These are phyloP conservation scores for Syrista parreyssii DNA, from an alignment of 2,888 invertebrate genomes.

Conservation along the genomic window DNA sequence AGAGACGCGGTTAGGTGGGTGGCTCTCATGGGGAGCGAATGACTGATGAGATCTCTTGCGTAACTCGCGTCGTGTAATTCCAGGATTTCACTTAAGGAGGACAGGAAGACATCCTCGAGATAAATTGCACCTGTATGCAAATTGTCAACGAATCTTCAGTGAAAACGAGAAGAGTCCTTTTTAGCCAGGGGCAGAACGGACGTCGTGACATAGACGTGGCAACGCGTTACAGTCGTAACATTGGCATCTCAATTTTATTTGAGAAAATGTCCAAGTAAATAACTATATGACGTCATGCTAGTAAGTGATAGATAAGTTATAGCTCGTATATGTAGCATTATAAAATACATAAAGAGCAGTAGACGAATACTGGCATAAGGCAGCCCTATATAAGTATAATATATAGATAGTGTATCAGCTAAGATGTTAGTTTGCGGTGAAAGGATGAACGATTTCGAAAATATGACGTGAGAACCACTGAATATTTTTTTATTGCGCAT, in stretches of 20 bases:
- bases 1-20: slow-evolving; percentile 14
- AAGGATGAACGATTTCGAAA: no score
- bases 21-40: slow-evolving; percentile 43
- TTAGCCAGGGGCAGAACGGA: neutral
- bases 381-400: neutral
- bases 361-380: neutral
- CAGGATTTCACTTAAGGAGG: slow-evolving; percentile 43
- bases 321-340: neutral
- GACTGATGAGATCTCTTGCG: slow-evolving; percentile 40
- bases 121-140: slow-evolving; percentile 50
- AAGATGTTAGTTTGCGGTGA: no score
- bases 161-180: neutral
- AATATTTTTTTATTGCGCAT: no score
- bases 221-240: neutral
- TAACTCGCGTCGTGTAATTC: slow-evolving; percentile 34
- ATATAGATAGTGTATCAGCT: no score
- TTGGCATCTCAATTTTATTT: neutral
- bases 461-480: no score
- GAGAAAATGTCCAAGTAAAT: neutral
- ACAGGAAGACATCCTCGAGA: slow-evolving; percentile 37
- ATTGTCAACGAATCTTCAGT: slow-evolving; percentile 43
- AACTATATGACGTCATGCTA: neutral
- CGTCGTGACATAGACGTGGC: neutral
- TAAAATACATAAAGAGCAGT: neutral
- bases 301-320: neutral